Evolutionary conservation across 2,797 vertebrate genomes (phyloP), one percentile per base, ranked within the genome.

Genomic region (Cryptoprocta ferox): DNA sequence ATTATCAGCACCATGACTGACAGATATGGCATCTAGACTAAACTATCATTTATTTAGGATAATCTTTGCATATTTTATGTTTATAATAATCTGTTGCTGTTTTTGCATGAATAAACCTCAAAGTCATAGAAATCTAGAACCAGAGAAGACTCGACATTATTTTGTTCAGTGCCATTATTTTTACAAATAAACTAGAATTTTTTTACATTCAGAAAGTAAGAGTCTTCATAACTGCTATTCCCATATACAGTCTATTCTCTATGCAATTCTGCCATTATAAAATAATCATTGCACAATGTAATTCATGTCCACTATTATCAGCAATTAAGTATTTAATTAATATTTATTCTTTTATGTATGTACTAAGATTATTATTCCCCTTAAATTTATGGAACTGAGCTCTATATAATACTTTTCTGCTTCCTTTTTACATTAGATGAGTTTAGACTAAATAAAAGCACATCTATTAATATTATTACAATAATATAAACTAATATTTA

Each of bases 1-100:
- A 73, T 85, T 95, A 82, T 75, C 48, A 63, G 16, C 30, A 87
- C 5, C 12, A 65, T 65, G 39, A 56, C n/a, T 97, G 81, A 95
- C 30, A 50, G 10, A 85, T 42, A 70, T 3, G 28, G 6, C 9
- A 76, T 63, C 15, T 91, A 50, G 8, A 83, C 10, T 81, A 93
- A 93, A 84, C 12, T 92, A 13, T 78, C 4, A 75, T 24, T 83
- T 87, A 92, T 61, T 79, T 88, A 75, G 85, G 24, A 79, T 28
- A 65, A 84, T 30, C 21, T 63, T 14, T 87, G 15, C 12, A 45
- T 32, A 71, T 39, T 70, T 50, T 78, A 35, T 39, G 2, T 79
- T 71, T 83, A 37, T 63, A 53, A 35, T 56, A 68, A 88, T 50
- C 0, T 0, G 1, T 28, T 66, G 18, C 14, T 14, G 21, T 59